Base-by-base conservation (phyloP, 2,797 vertebrate species). In the Netta rufina region DNA sequence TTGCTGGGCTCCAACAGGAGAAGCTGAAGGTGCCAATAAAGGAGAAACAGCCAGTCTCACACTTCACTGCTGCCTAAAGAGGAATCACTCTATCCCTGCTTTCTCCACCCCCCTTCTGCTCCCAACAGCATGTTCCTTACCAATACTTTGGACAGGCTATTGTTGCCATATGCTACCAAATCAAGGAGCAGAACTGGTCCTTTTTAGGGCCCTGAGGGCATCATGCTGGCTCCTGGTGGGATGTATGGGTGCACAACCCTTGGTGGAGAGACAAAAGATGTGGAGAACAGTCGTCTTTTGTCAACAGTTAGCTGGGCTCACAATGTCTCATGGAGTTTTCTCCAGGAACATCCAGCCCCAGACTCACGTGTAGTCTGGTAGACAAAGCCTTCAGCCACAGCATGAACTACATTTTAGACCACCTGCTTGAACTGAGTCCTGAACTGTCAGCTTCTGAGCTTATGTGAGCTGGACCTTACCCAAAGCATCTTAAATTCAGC, bases 351-450 rank as follows among this genome's bases (percentile, higher is more conserved):
- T 11, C n/a, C 10, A 58, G 56, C 5, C 78, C 25, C 69, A 84
- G 41, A 12, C 18, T 9, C 6, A n/a, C 1, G 0, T 11, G 25
- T 33, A 32, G 17, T 32, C 79, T 66, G 41, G 17, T 13, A 67
- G 61, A 28, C 85, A 82, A 61, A 43, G 16, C 16, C 51, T 65
- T 66, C n/a, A 79, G n/a, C 27, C 72, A 14, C 43, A 72, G 28
- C 53, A 58, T 8, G 74, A 73, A 4, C 28, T 28, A 30, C 13
- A n/a, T 0, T 0, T 19, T 45, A 45, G 41, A 39, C 6, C 2
- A 9, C 24, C 53, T 49, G 57, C 70, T 65, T 4, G 1, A 28
- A 9, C 62, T 47, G 71, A 86, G 43, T 38, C 28, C 73, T 67
- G 33, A 38, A 6, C 13, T 36, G 61, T 10, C 74, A 64, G 36